These are phyloP conservation scores for Sminthurides bifidus DNA, from an alignment of 1,140 invertebrate species.

Conservation along the genomic window DNA sequence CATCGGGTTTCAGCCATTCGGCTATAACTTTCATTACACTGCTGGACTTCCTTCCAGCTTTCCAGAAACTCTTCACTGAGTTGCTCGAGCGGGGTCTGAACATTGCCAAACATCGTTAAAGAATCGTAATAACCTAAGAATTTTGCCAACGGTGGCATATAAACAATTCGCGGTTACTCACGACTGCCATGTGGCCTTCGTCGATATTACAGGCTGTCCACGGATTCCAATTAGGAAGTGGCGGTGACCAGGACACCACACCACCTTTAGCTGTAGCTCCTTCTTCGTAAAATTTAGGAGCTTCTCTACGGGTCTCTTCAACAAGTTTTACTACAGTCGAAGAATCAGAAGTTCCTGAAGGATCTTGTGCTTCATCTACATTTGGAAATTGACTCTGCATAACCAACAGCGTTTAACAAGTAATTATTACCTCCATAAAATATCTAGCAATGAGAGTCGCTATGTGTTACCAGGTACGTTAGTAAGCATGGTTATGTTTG, in stretches of 20 bases:
- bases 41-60: constrained; percentile 48
- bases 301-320: neutral
- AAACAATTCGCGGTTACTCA: constrained; percentile 34
- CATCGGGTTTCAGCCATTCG: constrained; percentile 55
- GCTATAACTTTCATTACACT: constrained; percentile 48
- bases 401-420: too few relatives aligned
- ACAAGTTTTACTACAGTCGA: too few relatives aligned
- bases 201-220: constrained; percentile 92
- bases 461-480: too few relatives aligned
- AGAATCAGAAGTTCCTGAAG: too few relatives aligned
- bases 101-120: constrained; percentile 17
- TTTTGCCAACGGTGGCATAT: neutral
- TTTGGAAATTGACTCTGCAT: too few relatives aligned
- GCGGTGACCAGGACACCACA: constrained; percentile 90
- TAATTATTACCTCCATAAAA: too few relatives aligned
- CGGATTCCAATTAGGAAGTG: constrained; percentile 89
- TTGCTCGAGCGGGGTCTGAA: constrained; percentile 56
- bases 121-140: neutral
- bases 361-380: too few relatives aligned
- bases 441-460: too few relatives aligned
- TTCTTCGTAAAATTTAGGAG: neutral
- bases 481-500: too few relatives aligned
- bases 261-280: constrained; percentile 40
- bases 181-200: constrained; percentile 70
- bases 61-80: constrained; percentile 64